Evolutionary conservation across 2,797 vertebrate genomes (phyloP), one percentile per base, ranked within the genome.

Genomic region (Apodemus agrarius): DNA sequence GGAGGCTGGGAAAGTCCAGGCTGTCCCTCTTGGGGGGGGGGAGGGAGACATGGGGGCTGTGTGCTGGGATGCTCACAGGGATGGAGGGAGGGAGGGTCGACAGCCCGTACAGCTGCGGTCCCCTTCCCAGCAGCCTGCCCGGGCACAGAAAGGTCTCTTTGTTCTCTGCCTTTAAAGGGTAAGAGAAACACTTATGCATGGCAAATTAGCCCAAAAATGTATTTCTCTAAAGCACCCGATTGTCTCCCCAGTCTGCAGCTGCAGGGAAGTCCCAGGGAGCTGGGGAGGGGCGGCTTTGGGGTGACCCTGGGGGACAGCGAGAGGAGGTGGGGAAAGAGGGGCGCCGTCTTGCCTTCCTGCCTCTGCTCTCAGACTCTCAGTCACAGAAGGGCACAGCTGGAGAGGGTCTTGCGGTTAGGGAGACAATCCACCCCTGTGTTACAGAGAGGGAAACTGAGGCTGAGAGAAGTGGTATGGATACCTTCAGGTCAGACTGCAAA

Each of bases 131-230:
- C 98, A 98, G 98, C 98, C 98, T 97, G 98, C 98, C 98, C 24
- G 91, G 95, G 90, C 74, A 40, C 98, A 99, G 98, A 99, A 99
- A 98, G 98, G 97, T 93, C 97, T 98, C 98, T 99, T 99, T 99
- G 98, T 99, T 99, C 98, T 97, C 97, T 37, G 98, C 97, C 98
- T 99, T 98, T 98, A 99, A 99, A 99, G 98, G 98, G 98, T 98
- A 99, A 98, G 98, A 99, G 98, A 99, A 98, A 98, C 98, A 99
- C 98, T 99, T 99, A 98, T 98, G 98, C 98, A 99, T 99, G 98
- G 98, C 98, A 99, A 99, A 99, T 99, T 99, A 99, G 98, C 98
- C 98, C 98, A 98, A 99, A 99, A 99, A 99, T 98, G 98, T 98
- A 99, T 99, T 99, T 99, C 98, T 98, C 98, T 99, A 99, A 99